These are phyloP conservation scores for Puffinus mauretanicus DNA, from an alignment of 2,113 vertebrate species.

Conservation along the genomic window DNA sequence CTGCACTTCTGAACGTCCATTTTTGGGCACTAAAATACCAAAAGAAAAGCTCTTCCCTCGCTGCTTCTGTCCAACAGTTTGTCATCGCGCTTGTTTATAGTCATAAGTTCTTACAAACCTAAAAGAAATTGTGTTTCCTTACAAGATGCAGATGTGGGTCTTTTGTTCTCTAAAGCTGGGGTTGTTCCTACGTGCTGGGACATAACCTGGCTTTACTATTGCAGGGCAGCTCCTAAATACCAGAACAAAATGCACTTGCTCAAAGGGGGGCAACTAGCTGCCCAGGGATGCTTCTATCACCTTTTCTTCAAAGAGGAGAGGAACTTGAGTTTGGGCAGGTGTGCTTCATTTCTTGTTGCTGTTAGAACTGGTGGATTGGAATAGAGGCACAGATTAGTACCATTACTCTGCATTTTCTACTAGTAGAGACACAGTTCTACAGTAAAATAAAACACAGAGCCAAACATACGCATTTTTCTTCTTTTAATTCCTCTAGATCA, in stretches of 20 bases:
- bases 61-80: slow-evolving; percentile 28
- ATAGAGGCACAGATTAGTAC: background rate
- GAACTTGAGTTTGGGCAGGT: background rate
- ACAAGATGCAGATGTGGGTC: background rate
- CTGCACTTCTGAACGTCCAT: background rate
- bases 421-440: background rate
- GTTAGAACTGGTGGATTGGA: background rate
- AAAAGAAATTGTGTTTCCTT: slow-evolving; percentile 11
- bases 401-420: background rate
- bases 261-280: background rate
- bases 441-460: background rate
- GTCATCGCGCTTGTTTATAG: slow-evolving; percentile 30
- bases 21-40: background rate
- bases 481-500: background rate
- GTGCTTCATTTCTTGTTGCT: background rate
- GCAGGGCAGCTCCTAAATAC: background rate
- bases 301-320: background rate
- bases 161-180: background rate
- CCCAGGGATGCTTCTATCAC: background rate
- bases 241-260: background rate
- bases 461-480: background rate
- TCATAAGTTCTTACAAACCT: background rate
- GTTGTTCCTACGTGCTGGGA: background rate
- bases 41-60: background rate
- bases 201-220: background rate